phyloP scores from a whole-genome alignment of 2,113 vertebrate species.

The Ifrita kowaldi region DNA sequence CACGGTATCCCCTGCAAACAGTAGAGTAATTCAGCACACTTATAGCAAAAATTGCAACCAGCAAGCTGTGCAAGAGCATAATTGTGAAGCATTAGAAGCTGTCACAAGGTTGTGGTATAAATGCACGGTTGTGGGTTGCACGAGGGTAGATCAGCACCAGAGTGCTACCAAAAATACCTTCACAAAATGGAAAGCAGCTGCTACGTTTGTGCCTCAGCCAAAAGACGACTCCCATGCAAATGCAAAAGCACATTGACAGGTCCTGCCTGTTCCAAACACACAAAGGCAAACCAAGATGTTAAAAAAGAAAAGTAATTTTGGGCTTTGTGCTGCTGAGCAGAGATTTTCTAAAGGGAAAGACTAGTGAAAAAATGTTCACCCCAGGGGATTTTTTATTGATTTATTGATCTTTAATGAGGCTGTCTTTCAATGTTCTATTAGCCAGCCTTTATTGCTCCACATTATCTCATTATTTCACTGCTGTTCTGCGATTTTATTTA shows the following conservation, averaged over 20 bases:
- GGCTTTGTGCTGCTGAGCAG: background rate
- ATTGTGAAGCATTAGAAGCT: background rate
- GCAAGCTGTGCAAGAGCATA: background rate
- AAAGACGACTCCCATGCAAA: background rate
- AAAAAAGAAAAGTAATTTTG: background rate
- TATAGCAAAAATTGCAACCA: background rate
- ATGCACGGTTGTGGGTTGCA: background rate
- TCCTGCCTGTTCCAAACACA: background rate
- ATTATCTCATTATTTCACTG: constrained; percentile 8
- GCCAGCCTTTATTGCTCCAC: background rate
- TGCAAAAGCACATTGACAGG: background rate
- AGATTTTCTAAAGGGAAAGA: background rate
- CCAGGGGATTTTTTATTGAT: background rate
- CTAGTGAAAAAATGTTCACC: background rate
- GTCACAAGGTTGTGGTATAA: background rate
- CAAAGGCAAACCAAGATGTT: background rate
- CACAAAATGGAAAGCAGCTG: background rate
- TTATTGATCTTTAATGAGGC: background rate
- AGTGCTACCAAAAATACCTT: background rate
- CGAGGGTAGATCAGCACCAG: background rate
- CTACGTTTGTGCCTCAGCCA: background rate
- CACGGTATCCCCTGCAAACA: accelerated
- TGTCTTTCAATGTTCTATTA: background rate
- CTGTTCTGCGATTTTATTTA: background rate
- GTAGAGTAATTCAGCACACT: background rate